Evolutionary conservation across 2,888 invertebrate genomes (phyloP), one percentile per base, ranked within the genome.

Genomic region (Dyspetes luteomarginatus): DNA sequence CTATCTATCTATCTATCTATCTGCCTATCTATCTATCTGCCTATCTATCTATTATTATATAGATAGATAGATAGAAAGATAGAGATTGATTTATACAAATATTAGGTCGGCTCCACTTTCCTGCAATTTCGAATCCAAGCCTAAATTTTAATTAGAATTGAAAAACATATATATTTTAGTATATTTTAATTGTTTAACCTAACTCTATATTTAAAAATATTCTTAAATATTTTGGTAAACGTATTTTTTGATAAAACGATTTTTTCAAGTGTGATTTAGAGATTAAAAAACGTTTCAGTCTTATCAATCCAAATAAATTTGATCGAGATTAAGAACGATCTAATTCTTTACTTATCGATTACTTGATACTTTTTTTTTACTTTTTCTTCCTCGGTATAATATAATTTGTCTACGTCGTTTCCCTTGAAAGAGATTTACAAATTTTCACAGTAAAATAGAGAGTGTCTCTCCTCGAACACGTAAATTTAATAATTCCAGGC

Each of bases 401-500:
- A 48, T 36, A 58, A 50, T 41, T 71, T 60, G 56, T 15, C 9
- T 36, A 50, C 60, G 60, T 58, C 45, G 26, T 15, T 62, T 19
- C 50, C 50, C 72, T 62, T 72, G 19, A 48, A 2, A 52, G 7
- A 50, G 41, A 60, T 24, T 72, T 72, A 72, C 9, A 15, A 41
- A 62, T 41, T 45, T 62, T 28, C 50, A 50, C 50, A 2, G 41
- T 72, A 52, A 62, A 50, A 52, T 26, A 60, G 43, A 19, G 12
- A 2, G 36, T 26, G 22, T 26, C 52, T 15, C 4, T n/a, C 50
- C 15, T 62, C 22, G 28, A 56, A 36, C 7, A 15, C 58, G n/a
- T 43, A 64, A 79, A 74, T 74, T 79, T 65, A 58, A 79, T 79
- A 79, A 74, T 74, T 64, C 50, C 24, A 43, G 30, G 7, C 22